A percentile compares a stretch with the other conserved stretches of the same genome.
phyloP scores from a whole-genome alignment of 2,113 vertebrate genomes.

The Oncorhynchus clarkii region DNA sequence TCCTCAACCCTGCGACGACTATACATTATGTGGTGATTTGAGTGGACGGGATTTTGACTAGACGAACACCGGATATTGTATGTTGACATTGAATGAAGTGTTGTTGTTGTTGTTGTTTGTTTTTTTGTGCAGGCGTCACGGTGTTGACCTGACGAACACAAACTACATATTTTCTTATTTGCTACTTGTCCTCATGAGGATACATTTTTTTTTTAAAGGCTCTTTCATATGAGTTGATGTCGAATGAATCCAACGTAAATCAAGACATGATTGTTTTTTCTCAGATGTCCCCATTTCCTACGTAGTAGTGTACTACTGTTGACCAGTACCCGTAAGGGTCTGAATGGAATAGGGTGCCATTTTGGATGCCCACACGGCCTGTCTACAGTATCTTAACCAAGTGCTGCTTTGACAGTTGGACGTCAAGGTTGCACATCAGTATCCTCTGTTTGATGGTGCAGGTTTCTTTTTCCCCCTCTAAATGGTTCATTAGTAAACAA shows the following conservation, averaged over 20 bases:
- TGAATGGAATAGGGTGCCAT: no score
- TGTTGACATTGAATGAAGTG: neutral
- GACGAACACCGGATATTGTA: neutral
- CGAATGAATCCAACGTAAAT: neutral
- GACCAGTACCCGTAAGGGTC: no score
- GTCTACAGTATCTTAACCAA: no score
- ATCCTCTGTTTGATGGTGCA: neutral
- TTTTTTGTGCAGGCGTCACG: neutral
- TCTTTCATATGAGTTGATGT: neutral
- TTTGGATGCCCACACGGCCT: no score
- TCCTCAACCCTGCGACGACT: neutral
- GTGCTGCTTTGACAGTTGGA: neutral
- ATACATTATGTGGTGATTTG: slow-evolving; percentile 11
- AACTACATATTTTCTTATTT: neutral
- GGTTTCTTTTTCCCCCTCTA: neutral
- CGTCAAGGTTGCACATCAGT: neutral
- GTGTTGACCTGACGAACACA: neutral
- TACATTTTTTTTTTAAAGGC: neutral
- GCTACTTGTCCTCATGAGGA: neutral
- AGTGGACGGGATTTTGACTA: neutral
- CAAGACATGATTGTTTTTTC: neutral
- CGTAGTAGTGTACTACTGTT: no score
- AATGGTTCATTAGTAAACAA: neutral
- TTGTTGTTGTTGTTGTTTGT: neutral
- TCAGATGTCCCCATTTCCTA: neutral